Evolutionary conservation across 2,797 vertebrate genomes (phyloP).

Genomic region (Coranthus polyacanthus): DNA sequence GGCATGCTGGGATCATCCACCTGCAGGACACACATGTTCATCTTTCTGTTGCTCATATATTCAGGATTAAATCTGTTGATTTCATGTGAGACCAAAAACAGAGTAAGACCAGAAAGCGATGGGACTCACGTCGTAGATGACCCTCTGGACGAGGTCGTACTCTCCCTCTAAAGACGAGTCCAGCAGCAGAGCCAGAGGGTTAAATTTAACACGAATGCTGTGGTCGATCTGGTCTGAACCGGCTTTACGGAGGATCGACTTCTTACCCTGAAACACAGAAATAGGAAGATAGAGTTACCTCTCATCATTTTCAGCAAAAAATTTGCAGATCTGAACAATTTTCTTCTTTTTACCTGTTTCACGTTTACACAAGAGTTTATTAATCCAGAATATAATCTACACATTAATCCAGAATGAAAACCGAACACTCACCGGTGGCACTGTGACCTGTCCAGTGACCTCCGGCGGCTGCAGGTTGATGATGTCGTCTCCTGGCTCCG

Average conservation of each 20-base stretch:
- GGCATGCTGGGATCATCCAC: slow-evolving; percentile 95
- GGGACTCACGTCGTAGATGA: slow-evolving; percentile 93
- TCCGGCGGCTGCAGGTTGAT: slow-evolving; percentile 88
- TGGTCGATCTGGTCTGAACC: slow-evolving; percentile 87
- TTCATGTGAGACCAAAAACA: background rate
- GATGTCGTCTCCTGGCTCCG: slow-evolving; percentile 83
- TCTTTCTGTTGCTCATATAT: too few relatives aligned
- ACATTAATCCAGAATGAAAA: too few relatives aligned
- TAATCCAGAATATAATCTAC: too few relatives aligned
- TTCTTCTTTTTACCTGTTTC: too few relatives aligned
- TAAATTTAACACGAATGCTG: slow-evolving; percentile 92
- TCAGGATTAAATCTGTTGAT: too few relatives aligned
- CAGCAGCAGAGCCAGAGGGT: slow-evolving; percentile 93
- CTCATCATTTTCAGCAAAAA: too few relatives aligned
- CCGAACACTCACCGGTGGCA: slow-evolving; percentile 85
- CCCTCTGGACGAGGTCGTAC: slow-evolving; percentile 96
- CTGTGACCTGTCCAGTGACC: slow-evolving; percentile 88
- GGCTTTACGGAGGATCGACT: slow-evolving; percentile 90
- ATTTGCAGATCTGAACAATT: too few relatives aligned
- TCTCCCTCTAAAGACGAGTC: slow-evolving; percentile 97
- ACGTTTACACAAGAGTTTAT: too few relatives aligned
- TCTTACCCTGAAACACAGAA: slow-evolving; percentile 86
- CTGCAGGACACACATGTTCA: slow-evolving; percentile 67
- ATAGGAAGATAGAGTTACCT: too few relatives aligned
- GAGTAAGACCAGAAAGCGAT: background rate